Conservation (phyloP, 2,113 vertebrate genomes). For the Colinus virginianus region DNA sequence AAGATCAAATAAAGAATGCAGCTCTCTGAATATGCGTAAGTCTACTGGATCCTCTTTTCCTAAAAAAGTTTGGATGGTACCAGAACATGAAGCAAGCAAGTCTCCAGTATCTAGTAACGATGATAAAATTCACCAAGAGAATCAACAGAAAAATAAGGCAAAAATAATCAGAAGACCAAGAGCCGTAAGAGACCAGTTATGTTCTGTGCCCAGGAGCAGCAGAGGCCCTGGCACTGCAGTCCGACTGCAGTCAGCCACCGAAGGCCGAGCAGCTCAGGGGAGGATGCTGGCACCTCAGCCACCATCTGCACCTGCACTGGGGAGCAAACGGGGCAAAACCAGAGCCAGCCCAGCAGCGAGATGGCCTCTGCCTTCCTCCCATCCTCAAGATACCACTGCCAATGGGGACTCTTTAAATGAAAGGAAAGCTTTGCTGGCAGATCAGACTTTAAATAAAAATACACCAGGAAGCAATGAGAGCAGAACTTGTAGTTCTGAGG, state of each 20-base stretch:
- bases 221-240: constrained; percentile 76
- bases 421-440: constrained; percentile 44
- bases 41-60: constrained; percentile 74
- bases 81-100: constrained; percentile 75
- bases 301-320: constrained; percentile 69
- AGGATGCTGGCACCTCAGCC: constrained; percentile 80
- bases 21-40: constrained; percentile 43
- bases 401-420: constrained; percentile 9
- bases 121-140: constrained; percentile 66
- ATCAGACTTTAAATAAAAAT: constrained; percentile 47
- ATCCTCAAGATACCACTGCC: constrained; percentile 39
- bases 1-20: constrained; percentile 56
- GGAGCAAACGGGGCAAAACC: constrained; percentile 47
- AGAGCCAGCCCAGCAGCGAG: constrained; percentile 6
- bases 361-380: constrained; percentile 22
- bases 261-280: constrained; percentile 77
- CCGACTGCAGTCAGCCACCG: constrained; percentile 75
- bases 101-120: constrained; percentile 16
- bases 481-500: constrained; percentile 33
- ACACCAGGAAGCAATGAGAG: constrained; percentile 28
- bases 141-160: constrained; percentile 48
- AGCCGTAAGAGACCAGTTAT: constrained; percentile 61
- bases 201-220: constrained; percentile 64
- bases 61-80: constrained; percentile 84
- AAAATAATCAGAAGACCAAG: constrained; percentile 70